Evolutionary conservation across 2,888 invertebrate species (phyloP).

Genomic region (Tortricodes alternella): DNA sequence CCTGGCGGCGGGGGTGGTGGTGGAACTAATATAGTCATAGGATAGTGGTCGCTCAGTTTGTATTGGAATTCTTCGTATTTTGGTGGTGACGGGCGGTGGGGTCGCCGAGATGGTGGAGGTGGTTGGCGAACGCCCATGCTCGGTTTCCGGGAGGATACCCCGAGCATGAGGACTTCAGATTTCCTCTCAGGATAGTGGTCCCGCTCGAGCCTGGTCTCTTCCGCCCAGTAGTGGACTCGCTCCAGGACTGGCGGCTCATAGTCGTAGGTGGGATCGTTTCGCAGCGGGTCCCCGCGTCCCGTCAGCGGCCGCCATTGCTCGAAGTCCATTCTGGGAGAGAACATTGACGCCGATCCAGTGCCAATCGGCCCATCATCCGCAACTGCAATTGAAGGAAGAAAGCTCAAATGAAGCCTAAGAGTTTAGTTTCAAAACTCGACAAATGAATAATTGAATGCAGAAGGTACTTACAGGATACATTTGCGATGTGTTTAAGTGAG

Average conservation of each 20-base stretch:
- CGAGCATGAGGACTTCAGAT: constrained; percentile 86
- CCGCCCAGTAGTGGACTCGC: constrained; percentile 91
- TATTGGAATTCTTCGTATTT: constrained; percentile 80
- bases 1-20: constrained; percentile 84
- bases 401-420: too few species aligned
- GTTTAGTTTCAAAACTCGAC: too few species aligned
- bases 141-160: constrained; percentile 86
- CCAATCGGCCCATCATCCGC: constrained; percentile 46
- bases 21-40: constrained; percentile 87
- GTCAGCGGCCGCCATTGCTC: constrained; percentile 92
- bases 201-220: constrained; percentile 83
- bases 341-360: constrained; percentile 68
- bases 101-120: constrained; percentile 46
- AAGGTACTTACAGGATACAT: constrained; percentile 37
- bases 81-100: constrained; percentile 49
- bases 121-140: constrained; percentile 80
- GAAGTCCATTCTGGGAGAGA: constrained; percentile 90
- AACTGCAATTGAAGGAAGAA: constrained; percentile 55
- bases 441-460: not conserved
- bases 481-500: constrained; percentile 40
- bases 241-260: constrained; percentile 92
- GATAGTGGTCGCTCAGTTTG: constrained; percentile 79
- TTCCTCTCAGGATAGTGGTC: constrained; percentile 82
- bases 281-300: constrained; percentile 90
- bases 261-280: constrained; percentile 93